Evolutionary conservation across 2,113 vertebrate species (phyloP), one percentile per base, ranked within the genome.

Genomic region (Menidia beryllina): DNA sequence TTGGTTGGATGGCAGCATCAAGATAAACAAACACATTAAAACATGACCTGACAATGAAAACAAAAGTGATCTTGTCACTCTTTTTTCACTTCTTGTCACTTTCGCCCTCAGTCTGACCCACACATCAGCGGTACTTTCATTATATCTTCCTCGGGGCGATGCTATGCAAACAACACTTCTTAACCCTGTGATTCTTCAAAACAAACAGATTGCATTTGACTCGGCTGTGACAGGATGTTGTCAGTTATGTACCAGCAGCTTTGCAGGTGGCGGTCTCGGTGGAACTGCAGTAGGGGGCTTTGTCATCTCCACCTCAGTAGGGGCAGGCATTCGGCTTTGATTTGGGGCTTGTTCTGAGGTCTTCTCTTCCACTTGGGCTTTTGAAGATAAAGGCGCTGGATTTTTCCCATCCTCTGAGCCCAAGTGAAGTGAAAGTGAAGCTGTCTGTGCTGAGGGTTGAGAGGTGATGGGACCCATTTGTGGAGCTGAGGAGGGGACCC

Each of bases 401-500:
- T 61, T 85, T 88, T 92, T 86, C 47, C 72, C 77, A 83, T 85
- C 88, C 79, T 90, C 83, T 19, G 93, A 85, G 87, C 89, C 91
- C 93, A 95, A 91, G 82, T 92, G 94, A 89, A 96, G 60, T 72
- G 95, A 95, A 77, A 96, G 84, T 70, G 93, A 95, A 45, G 95
- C 90, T 69, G 90, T 94, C 93, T 95, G 95, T 79, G 76, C 86
- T 77, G 85, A 85, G 76, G 90, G 36, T 17, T 72, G 71, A 45
- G 69, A 57, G 34, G 55, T 14, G 51, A 69, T 68, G 25, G 75
- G 79, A 57, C 36, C 25, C 6, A 10, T 75, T 43, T 67, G 85
- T 49, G 82, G 63, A 52, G 81, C 62, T 15, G 71, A 61, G 62
- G 65, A 38, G 20, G 50, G 62, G 23, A 47, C 66, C 53, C 86